Evolutionary conservation across 2,113 vertebrate species (phyloP), one percentile per base, ranked within the genome.

Genomic region (Butastur rufipennis): DNA sequence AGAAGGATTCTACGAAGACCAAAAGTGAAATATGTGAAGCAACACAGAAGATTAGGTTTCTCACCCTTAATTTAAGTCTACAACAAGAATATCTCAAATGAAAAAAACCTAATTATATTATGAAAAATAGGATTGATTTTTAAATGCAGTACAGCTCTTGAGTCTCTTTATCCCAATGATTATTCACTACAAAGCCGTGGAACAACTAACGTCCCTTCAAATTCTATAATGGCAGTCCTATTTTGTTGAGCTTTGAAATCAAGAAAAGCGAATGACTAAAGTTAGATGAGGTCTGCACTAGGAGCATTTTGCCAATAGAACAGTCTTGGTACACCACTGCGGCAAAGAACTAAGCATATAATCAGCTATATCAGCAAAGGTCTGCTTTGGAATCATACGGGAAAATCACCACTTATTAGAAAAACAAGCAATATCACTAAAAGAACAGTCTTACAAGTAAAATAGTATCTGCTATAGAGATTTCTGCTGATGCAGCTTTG

Each of bases 41-140:
- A 90, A 81, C 48, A 55, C 26, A 67, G 56, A 97, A 73, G 92
- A 95, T 92, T 17, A 29, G 32, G 27, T 61, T 90, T 81, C 63
- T 89, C 52, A 91, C 78, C 14, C 73, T 70, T 82, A 92, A 86
- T 92, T 80, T 52, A 95, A 91, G 66, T 73, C 77, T 93, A 81
- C 56, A 88, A 82, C 17, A 88, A 90, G 63, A 95, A 34, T 26
- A 81, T 47, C 77, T 96, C 56, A 88, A 93, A 96, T 18, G 11
- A 90, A 23, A 68, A 86, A 85, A 65, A 73, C 29, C n/a, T 95
- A 94, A 94, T 90, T 73, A 86, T 73, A 87, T 93, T 96, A 90
- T 47, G 77, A 96, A 90, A 97, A 96, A 77, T 6, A 86, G 15
- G 18, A 90, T 88, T 93, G 78, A 93, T 91, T 97, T 96, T 96